A percentile compares a stretch with the other conserved stretches of the same genome.
These are phyloP conservation scores for Choristoneura rosaceana DNA, from an alignment of 2,888 invertebrate genomes.

Conservation along the genomic window DNA sequence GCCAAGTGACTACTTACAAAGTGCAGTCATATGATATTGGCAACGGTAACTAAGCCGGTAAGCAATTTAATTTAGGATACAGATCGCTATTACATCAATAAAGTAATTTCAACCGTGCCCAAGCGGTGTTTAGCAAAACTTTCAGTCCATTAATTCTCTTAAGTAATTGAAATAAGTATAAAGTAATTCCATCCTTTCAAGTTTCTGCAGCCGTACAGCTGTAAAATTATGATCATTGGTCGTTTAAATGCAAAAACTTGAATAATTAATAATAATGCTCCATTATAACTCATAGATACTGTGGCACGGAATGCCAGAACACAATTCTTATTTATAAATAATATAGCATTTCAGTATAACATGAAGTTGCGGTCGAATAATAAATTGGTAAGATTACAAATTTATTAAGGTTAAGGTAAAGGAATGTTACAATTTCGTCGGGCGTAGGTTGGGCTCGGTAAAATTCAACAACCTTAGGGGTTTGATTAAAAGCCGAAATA, in stretches of 20 bases:
- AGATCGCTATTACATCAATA: not conserved
- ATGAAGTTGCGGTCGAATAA: conserved; percentile 9
- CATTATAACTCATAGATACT: not conserved
- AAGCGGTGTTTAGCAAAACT: conserved; percentile 31
- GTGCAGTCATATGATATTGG: not conserved
- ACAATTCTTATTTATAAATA: conserved; percentile 2
- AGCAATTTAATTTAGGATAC: not conserved
- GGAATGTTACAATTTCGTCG: conserved; percentile 16
- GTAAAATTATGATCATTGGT: not conserved
- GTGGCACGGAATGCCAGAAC: not conserved
- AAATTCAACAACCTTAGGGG: conserved; percentile 5
- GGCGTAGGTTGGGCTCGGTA: conserved; percentile 4
- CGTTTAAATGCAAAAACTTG: conserved; percentile 8
- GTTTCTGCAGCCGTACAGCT: not conserved
- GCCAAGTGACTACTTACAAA: not conserved
- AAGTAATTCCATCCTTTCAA: conserved; percentile 6
- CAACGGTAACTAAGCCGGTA: not conserved
- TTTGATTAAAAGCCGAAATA: conserved; percentile 9
- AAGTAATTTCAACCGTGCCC: conserved; percentile 11
- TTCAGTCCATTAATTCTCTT: conserved; percentile 5
- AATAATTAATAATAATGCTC: not conserved
- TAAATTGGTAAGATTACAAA: conserved; percentile 16
- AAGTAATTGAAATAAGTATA: conserved; percentile 17
- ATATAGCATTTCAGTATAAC: not conserved
- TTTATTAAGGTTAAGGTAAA: conserved; percentile 22